Evolutionary conservation across 2,888 invertebrate genomes (phyloP).

Genomic region (Thelaira solivaga): DNA sequence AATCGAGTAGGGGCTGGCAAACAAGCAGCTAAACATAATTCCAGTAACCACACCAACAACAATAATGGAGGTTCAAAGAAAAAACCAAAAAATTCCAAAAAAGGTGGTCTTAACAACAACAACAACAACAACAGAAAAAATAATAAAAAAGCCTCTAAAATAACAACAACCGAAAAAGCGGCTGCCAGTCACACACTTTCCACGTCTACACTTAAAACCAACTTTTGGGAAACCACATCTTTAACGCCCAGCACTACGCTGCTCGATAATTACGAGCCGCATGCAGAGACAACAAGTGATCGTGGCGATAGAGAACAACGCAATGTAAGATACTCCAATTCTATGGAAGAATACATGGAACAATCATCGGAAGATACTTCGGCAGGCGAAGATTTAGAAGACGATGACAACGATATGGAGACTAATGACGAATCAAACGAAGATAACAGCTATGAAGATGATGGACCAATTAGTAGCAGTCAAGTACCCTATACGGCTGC

Average conservation of each 20-base stretch:
- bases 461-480: conserved; percentile 58
- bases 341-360: conserved; percentile 64
- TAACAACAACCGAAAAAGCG: conserved; percentile 58
- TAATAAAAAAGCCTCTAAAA: conserved; percentile 48
- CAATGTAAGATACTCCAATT: conserved; percentile 68
- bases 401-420: conserved; percentile 61
- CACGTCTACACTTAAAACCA: conserved; percentile 62
- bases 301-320: conserved; percentile 71
- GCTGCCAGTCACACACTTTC: conserved; percentile 44
- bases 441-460: conserved; percentile 70
- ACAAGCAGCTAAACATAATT: conserved; percentile 48
- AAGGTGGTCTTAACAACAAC: conserved; percentile 33
- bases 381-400: conserved; percentile 52
- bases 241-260: conserved; percentile 65
- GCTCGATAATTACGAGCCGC: conserved; percentile 59
- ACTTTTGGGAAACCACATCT: conserved; percentile 67
- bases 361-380: conserved; percentile 60
- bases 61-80: conserved; percentile 62
- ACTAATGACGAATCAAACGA: conserved; percentile 62
- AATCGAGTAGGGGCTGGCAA: conserved; percentile 63
- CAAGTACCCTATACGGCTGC: conserved; percentile 55
- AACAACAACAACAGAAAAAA: conserved; percentile 41
- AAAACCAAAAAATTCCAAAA: conserved; percentile 64
- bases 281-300: conserved; percentile 70
- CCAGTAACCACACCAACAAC: conserved; percentile 48